A percentile compares a stretch with the other conserved stretches of the same genome.
These are phyloP conservation scores for Sarcophaga variegata DNA, from an alignment of 2,888 invertebrate genomes.

Conservation along the genomic window DNA sequence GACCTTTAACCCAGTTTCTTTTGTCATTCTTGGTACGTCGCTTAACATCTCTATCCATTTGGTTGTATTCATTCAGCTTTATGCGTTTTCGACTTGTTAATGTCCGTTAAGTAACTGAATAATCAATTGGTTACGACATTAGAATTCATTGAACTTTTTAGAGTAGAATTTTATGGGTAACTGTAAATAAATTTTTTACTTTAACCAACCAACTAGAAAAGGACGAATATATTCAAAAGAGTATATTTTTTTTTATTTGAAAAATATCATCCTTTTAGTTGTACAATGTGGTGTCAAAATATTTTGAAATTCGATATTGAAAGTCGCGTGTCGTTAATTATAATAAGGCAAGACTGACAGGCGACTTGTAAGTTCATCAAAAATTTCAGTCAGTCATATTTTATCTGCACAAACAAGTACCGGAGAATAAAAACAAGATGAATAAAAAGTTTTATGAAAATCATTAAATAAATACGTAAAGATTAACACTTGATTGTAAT, in stretches of 20 bases:
- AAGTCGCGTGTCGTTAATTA: conserved; percentile 59
- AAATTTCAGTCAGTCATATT: neutral
- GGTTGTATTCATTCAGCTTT: no score
- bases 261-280: conserved; percentile 20
- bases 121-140: no score
- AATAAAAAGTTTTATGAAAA: conserved; percentile 22
- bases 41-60: no score
- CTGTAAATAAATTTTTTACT: no score
- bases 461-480: conserved; percentile 45
- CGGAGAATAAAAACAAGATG: neutral
- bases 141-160: no score
- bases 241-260: conserved; percentile 16
- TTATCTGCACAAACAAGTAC: conserved; percentile 20
- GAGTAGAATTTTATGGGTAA: no score
- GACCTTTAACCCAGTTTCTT: no score
- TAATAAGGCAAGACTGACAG: conserved; percentile 9
- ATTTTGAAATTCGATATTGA: conserved; percentile 77
- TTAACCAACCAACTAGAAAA: no score
- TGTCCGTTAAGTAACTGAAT: no score
- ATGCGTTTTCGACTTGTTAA: no score
- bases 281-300: conserved; percentile 78
- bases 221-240: no score
- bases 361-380: conserved; percentile 53
- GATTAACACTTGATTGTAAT: conserved; percentile 57
- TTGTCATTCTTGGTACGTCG: no score